A percentile compares a stretch with the other conserved stretches of the same genome.
Evolutionary conservation across 2,797 vertebrate species (phyloP).

Genomic region (Smutsia gigantea): DNA sequence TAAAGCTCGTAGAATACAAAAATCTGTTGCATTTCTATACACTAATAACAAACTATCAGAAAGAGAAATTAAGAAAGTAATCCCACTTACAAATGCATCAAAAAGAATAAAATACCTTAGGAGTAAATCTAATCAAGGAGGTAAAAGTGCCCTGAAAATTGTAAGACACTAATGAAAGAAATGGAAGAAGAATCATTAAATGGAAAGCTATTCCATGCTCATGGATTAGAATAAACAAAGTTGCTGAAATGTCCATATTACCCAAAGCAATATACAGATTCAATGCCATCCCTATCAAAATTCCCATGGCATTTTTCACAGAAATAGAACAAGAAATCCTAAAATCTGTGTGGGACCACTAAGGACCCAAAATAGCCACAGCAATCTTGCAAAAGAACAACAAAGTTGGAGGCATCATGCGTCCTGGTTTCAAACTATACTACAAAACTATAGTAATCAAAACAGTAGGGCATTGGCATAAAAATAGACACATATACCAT

Average conservation of each 20-base stretch:
- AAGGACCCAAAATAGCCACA: neutral
- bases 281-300: neutral
- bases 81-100: neutral
- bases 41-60: too few relatives aligned
- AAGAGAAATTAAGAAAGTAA: neutral
- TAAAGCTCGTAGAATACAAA: neutral
- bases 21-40: neutral
- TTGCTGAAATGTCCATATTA: neutral
- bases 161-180: neutral
- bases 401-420: neutral
- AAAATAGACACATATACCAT: neutral
- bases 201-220: neutral
- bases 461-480: neutral
- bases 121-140: neutral
- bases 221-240: neutral
- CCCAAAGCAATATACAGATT: neutral
- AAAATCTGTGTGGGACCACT: neutral
- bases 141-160: neutral
- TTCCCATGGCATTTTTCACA: neutral
- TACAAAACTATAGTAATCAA: neutral
- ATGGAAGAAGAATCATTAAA: neutral
- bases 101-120: neutral
- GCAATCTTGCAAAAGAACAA: neutral
- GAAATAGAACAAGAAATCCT: neutral
- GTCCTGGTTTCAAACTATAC: neutral